Conservation (phyloP, 1,140 invertebrate genomes). For the Halotydeus destructor region DNA sequence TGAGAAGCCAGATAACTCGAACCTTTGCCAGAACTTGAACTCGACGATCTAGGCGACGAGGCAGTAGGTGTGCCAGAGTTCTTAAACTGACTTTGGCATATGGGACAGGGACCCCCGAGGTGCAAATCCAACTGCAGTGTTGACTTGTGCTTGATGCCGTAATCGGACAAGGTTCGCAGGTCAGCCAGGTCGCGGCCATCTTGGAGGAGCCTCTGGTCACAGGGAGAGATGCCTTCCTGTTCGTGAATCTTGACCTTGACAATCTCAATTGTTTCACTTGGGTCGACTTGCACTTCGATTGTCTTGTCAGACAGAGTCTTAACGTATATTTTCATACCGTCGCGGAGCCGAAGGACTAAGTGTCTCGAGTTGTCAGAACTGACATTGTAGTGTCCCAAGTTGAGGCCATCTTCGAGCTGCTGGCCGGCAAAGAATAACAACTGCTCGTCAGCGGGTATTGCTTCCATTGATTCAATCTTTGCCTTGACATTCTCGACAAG, state of each 20-base stretch:
- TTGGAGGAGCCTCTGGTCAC: slow-evolving; percentile 32
- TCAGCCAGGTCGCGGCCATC: slow-evolving; percentile 31
- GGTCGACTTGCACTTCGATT: slow-evolving; percentile 29
- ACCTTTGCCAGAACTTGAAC: not conserved
- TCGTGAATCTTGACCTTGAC: slow-evolving; percentile 76
- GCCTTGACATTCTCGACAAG: not conserved
- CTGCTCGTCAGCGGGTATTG: not conserved
- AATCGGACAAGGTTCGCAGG: slow-evolving; percentile 32
- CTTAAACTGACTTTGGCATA: not conserved
- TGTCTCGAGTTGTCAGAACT: slow-evolving; percentile 29
- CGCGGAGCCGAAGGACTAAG: slow-evolving; percentile 58
- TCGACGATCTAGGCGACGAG: too few relatives aligned
- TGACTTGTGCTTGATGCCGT: slow-evolving; percentile 48
- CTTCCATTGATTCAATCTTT: not conserved
- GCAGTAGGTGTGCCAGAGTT: not conserved
- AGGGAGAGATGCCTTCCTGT: slow-evolving; percentile 31
- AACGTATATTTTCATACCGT: slow-evolving; percentile 36
- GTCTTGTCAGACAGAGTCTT: slow-evolving; percentile 45
- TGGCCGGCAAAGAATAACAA: slow-evolving; percentile 1
- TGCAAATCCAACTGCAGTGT: slow-evolving; percentile 26
- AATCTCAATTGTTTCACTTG: slow-evolving; percentile 76
- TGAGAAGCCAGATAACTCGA: not conserved
- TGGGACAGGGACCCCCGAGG: slow-evolving; percentile 21
- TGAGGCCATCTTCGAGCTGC: not conserved
- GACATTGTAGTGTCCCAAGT: slow-evolving; percentile 1